phyloP scores from a whole-genome alignment of 2,113 vertebrate species.

The Pelobates fuscus region DNA sequence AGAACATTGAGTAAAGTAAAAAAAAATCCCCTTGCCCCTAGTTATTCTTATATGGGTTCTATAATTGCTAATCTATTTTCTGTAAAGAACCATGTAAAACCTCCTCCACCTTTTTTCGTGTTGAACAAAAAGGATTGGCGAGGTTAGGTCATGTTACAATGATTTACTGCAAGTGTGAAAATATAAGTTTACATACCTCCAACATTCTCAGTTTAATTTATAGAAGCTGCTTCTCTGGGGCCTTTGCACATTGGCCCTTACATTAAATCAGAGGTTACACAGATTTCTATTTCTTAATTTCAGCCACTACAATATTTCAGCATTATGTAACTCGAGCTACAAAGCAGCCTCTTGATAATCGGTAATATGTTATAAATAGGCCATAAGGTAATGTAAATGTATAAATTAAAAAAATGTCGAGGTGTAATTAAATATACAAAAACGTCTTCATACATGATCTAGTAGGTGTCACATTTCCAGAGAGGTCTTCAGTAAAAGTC shows the following conservation, averaged over 20 bases:
- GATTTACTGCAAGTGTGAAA: slow-evolving; percentile 40
- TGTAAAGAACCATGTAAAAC: not conserved
- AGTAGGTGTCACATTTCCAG: not conserved
- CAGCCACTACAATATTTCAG: slow-evolving; percentile 19
- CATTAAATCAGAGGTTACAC: slow-evolving; percentile 34
- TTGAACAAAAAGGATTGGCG: slow-evolving; percentile 1
- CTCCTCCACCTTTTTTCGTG: not conserved
- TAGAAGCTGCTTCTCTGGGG: slow-evolving; percentile 36
- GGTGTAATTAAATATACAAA: slow-evolving; percentile 26
- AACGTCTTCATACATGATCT: slow-evolving; percentile 21
- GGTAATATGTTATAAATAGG: slow-evolving; percentile 32
- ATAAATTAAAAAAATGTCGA: slow-evolving; percentile 32
- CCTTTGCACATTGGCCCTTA: slow-evolving; percentile 17
- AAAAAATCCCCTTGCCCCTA: no score
- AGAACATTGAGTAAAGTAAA: no score
- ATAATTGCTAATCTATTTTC: no score
- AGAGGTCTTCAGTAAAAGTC: not conserved
- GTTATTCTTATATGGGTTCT: no score
- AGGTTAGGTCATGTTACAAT: slow-evolving; percentile 18
- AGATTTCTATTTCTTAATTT: slow-evolving; percentile 36
- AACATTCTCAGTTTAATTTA: slow-evolving; percentile 22
- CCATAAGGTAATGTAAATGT: slow-evolving; percentile 31
- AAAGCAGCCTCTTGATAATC: slow-evolving; percentile 39
- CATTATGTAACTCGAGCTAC: slow-evolving; percentile 23
- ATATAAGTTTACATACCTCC: slow-evolving; percentile 24